phyloP scores from a whole-genome alignment of 2,113 vertebrate genomes.

The Prunella himalayana region DNA sequence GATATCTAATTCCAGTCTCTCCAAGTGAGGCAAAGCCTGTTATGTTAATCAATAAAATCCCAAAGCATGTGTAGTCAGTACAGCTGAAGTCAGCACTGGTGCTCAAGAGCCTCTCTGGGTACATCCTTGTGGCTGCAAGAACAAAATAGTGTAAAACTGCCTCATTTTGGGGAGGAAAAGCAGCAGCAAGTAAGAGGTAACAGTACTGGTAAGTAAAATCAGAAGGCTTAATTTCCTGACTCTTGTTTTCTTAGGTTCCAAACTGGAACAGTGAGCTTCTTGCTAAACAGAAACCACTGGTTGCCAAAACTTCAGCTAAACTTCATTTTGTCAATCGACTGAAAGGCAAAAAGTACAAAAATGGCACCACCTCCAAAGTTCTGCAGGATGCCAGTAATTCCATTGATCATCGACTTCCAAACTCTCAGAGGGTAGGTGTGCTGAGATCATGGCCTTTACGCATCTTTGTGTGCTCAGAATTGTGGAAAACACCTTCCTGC shows the following conservation, averaged over 20 bases:
- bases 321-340: constrained; percentile 92
- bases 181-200: neutral
- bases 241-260: constrained; percentile 78
- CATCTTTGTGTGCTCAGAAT: neutral
- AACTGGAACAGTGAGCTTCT: constrained; percentile 92
- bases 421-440: constrained; percentile 80
- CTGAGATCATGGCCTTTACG: neutral
- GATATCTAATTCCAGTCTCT: neutral
- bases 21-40: neutral
- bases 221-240: neutral
- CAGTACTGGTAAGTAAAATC: neutral
- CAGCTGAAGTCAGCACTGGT: neutral
- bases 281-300: constrained; percentile 85
- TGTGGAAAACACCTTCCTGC: neutral
- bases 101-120: neutral
- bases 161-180: neutral
- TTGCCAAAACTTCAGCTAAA: constrained; percentile 87
- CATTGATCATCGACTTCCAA: constrained; percentile 70
- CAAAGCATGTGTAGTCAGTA: neutral
- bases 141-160: neutral
- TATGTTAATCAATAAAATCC: neutral
- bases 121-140: neutral
- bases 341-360: constrained; percentile 90
- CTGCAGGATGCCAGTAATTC: constrained; percentile 93
- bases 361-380: constrained; percentile 78